Evolutionary conservation across 2,888 invertebrate genomes (phyloP).

Genomic region (Himalopsyche kuldschensis): DNA sequence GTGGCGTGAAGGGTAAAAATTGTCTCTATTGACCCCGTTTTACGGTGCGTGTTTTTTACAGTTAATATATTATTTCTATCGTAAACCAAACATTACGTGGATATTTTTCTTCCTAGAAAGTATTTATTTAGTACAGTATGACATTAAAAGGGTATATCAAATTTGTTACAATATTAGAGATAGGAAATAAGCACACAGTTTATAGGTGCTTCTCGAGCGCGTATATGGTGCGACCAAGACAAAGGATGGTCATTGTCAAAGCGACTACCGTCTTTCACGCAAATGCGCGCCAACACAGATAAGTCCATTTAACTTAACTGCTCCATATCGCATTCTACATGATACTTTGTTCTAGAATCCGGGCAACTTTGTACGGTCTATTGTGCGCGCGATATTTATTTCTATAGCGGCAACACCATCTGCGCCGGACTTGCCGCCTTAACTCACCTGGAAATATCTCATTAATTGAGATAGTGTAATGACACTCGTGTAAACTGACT

Average conservation of each 20-base stretch:
- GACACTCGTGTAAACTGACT: no score
- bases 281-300: background rate
- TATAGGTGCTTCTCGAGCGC: background rate
- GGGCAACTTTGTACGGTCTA: background rate
- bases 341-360: background rate
- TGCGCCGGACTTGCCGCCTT: background rate
- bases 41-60: no score
- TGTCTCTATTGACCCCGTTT: no score
- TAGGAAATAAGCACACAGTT: no score
- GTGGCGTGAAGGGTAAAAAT: no score
- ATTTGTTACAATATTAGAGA: no score
- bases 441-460: background rate
- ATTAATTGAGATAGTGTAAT: background rate
- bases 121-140: no score
- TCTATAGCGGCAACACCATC: background rate
- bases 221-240: background rate
- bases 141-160: no score
- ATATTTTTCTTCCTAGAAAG: no score
- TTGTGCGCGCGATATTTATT: background rate
- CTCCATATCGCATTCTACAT: background rate
- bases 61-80: no score
- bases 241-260: background rate
- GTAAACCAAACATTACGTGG: no score
- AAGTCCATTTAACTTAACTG: background rate
- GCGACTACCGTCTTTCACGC: background rate